Conservation (phyloP, 2,113 vertebrate species). For the Setophaga coronata region DNA sequence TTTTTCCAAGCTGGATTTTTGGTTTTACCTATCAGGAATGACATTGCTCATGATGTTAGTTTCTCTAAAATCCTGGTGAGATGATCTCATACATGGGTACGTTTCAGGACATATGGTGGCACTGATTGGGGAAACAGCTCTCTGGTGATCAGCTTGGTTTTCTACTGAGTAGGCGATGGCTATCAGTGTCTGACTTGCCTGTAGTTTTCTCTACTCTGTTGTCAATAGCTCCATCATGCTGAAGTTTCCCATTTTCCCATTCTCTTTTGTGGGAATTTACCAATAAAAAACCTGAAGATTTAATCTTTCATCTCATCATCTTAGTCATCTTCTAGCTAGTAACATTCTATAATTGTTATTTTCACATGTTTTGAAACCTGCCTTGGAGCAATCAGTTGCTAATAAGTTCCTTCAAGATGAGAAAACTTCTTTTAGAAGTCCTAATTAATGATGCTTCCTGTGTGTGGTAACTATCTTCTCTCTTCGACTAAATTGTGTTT, state of each 20-base stretch:
- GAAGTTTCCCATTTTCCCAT: not conserved
- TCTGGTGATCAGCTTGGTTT: not conserved
- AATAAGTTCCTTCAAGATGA: slow-evolving; percentile 15
- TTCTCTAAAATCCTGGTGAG: not conserved
- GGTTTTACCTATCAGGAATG: not conserved
- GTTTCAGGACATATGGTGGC: not conserved
- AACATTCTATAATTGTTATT: not conserved
- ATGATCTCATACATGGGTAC: not conserved
- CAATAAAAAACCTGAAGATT: not conserved
- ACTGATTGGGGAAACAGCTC: not conserved
- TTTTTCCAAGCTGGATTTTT: not conserved
- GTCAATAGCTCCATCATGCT: not conserved
- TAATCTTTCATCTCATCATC: not conserved
- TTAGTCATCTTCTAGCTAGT: not conserved
- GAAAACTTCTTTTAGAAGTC: slow-evolving; percentile 24
- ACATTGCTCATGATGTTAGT: fast-evolving
- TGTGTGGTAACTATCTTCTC: not conserved
- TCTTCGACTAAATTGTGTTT: not conserved
- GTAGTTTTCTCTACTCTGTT: not conserved
- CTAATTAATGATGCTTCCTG: slow-evolving; percentile 23
- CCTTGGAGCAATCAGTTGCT: not conserved
- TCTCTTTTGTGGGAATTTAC: not conserved
- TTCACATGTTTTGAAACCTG: not conserved
- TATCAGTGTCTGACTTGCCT: not conserved
- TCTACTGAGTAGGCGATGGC: not conserved